Base-by-base conservation (phyloP, 2,113 vertebrate genomes). In the Mesoclemmys tuberculata region DNA sequence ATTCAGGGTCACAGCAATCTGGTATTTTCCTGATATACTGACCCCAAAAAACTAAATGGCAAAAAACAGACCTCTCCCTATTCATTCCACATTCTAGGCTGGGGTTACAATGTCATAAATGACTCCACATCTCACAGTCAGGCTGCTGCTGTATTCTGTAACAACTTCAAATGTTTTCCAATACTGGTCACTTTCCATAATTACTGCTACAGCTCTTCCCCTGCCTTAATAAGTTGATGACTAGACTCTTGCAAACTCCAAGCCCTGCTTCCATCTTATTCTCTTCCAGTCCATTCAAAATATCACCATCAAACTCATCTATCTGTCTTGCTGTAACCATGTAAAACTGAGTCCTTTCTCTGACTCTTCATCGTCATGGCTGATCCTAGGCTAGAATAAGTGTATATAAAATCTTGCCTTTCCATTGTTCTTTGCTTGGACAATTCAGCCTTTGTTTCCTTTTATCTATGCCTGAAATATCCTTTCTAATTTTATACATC, bases 1-100 rank as follows among this genome's bases (percentile, higher is more conserved):
- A 49, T 24, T 38, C 19, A 5, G 2, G 58, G 29, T 46, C 64
- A 44, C 5, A 78, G 82, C 35, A 49, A 0, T 0, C 1, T 54
- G 16, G 10, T 49, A 49, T 44, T 80, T 52, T 64, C 8, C 55
- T 55, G 75, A 48, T 29, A 14, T 12, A 24, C 14, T 31, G 54
- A 21, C 64, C 54, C 71, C 27, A 29, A 77, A 54, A 71, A 19
- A 31, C 10, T 38, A 64, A 78, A 2, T 18, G 8, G 21, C 48
- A 29, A 51, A 68, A 46, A 19, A 18, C 26, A 87, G 35, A 80
- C 49, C 48, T 31, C 56, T 8, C 41, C 48, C 35, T 82, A 48
- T 8, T 4, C 0, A 18, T 38, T 81, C 64, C 19, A 35, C 8
- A 0, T 46, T 29, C n/a, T 35, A 14, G 19, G 26, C 29, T 11